Base-by-base conservation (phyloP, 1,140 invertebrate species). In the Drosophila parvula region DNA sequence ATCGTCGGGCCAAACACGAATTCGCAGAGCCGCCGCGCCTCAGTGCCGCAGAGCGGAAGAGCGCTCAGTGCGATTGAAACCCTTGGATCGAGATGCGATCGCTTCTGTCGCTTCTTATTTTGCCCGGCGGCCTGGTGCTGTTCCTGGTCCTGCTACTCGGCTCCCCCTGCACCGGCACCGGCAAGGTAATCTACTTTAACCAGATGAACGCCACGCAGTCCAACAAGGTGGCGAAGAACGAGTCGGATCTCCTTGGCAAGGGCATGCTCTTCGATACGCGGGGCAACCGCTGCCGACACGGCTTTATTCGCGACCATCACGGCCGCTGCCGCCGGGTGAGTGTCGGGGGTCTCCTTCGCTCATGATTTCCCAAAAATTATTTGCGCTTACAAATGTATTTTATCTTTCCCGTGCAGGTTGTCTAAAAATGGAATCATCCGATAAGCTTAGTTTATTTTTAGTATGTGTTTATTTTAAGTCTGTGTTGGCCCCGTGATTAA, bases 301-400 rank as follows among this genome's bases (percentile, higher is more conserved):
- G 84, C 11, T 89, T 34, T 40, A 79, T 77, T 8, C 43, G 55
- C 16, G 88, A 90, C 67, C 88, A 90, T 53, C 78, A 75, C n/a
- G 71, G 79, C 7, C 88, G 88, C 9, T 90, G 88, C 27, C 74
- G 88, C 5, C 50, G 79, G 36, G 88, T 90, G 40, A 82, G 83
- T 81, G 4, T 0, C 0, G 12, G 6, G 3, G 30, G 30, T 8
- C 30, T 30, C 30, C 30, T 5, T 30, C 28, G 6, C 4, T 6
- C 4, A n/a, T 4, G 1, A 10, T 14, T 8, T 12, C 18, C 6
- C 18, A 0, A 28, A 27, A 34, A 14, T 10, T 14, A 32, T 18
- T 12, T 12, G 0, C 5, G 27, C 28, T 36, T 32, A n/a, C 44
- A 27, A 41, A 28, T 9, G 7, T 7, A 10, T 22, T 9, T 11